Base-by-base conservation (phyloP, 2,888 invertebrate species). In the Lasioglossum marginatum region DNA sequence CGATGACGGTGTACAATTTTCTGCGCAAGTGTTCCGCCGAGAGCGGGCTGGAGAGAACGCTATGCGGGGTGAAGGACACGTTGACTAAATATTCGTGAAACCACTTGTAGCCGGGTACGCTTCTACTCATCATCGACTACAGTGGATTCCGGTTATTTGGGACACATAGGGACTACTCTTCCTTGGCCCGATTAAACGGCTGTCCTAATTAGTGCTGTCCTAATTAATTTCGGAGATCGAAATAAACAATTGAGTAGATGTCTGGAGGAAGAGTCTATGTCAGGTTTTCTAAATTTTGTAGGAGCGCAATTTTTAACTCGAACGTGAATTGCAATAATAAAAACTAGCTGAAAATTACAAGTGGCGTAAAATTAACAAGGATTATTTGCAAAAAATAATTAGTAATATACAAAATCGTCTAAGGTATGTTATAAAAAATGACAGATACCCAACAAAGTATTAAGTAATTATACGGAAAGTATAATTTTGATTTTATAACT, bases 1-100 rank as follows among this genome's bases (percentile, higher is more conserved):
- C 78, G 45, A 77, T 79, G 78, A 82, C 63, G 70, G 75, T 78
- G 57, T 82, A 45, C 71, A 80, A 85, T 77, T 87, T 52, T 83
- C 78, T 75, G 68, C n/a, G 5, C 66, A n/a, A 72, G 27, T 66
- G 63, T 75, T 66, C 23, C 27, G 31, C 31, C 63, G 31, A 14
- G 31, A 63, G 6, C 16, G 63, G 34, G 10, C 34, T 10, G 31
- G 27, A 40, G 10, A n/a, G 5, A n/a, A 19, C 27, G 19, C 31
- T 16, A 2, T 34, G 70, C 75, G 57, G 71, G n/a, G 23, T 6
- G 34, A 72, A 16, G 43, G 27, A 60, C 27, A 77, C 27, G 71
- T 23, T 40, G 27, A 74, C 68, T 27, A 76, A 52, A 27, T 52
- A 77, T 74, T 57, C 27, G n/a, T 4, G 48, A 37, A 19, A 12